phyloP scores from a whole-genome alignment of 2,888 invertebrate genomes.

The Melanotus villosus region DNA sequence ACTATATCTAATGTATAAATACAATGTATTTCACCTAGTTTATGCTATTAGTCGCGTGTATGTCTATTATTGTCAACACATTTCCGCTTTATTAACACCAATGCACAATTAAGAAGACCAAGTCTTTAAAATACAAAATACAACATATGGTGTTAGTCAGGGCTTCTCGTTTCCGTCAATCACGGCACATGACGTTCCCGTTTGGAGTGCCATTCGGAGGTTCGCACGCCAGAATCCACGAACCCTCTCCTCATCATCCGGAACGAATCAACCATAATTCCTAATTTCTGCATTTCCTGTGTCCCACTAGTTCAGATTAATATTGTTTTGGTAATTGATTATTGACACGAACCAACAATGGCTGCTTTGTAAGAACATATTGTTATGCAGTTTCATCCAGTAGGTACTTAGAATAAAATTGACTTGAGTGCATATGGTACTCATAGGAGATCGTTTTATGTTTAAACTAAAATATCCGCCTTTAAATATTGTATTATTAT shows the following conservation, averaged over 20 bases:
- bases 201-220: conserved; percentile 48
- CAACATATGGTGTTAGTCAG: conserved; percentile 47
- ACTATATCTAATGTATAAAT: no score
- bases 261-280: conserved; percentile 58
- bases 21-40: no score
- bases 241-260: conserved; percentile 52
- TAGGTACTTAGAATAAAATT: no score
- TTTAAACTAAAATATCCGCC: no score
- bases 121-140: neutral
- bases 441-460: no score
- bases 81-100: no score
- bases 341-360: conserved; percentile 37
- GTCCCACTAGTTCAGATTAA: conserved; percentile 36
- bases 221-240: conserved; percentile 54
- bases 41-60: neutral
- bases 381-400: no score
- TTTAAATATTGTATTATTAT: no score
- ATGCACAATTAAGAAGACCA: conserved; percentile 20
- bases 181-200: conserved; percentile 59
- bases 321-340: conserved; percentile 42
- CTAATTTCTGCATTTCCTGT: conserved; percentile 55
- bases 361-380: no score
- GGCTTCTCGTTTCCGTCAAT: conserved; percentile 65
- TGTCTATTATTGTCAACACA: no score
- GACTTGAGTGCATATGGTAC: no score